A percentile compares a stretch with the other conserved stretches of the same genome.
Evolutionary conservation across 2,113 vertebrate species (phyloP).

Genomic region (Hippocampus comes): DNA sequence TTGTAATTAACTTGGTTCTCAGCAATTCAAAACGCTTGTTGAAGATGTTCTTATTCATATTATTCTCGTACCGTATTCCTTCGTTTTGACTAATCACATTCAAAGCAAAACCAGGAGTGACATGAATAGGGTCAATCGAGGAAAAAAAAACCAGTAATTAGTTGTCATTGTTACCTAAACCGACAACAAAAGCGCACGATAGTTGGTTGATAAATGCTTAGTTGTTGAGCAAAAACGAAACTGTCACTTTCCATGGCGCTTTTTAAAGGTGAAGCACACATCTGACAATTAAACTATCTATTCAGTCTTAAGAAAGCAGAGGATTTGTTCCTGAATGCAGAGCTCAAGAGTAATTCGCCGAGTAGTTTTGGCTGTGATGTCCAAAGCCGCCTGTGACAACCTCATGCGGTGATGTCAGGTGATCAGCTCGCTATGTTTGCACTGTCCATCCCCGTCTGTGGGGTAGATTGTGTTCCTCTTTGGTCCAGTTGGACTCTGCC

Average conservation of each 20-base stretch:
- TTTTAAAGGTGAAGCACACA: not conserved
- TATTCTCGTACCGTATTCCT: no score
- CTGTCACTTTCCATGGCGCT: not conserved
- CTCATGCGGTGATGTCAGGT: conserved; percentile 17
- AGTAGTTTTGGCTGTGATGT: conserved; percentile 7
- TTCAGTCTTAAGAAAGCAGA: not conserved
- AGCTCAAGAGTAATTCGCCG: conserved; percentile 3
- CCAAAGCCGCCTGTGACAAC: conserved; percentile 17
- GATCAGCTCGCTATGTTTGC: conserved; percentile 25
- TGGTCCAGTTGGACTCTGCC: conserved; percentile 45
- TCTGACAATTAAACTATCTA: not conserved
- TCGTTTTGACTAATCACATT: no score
- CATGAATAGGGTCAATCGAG: no score
- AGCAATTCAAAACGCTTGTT: no score
- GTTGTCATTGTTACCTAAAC: no score
- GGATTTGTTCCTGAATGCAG: conserved; percentile 12
- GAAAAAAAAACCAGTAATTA: no score
- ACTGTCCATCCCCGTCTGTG: conserved; percentile 21
- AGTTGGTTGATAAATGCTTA: no score
- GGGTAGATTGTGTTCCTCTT: conserved; percentile 40
- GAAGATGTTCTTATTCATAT: no score
- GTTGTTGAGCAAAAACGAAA: no score
- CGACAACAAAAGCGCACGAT: no score
- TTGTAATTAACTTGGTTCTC: no score
- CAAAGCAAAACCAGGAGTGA: no score